Evolutionary conservation across 2,797 vertebrate species (phyloP).

Genomic region (Crenuchus spilurus): DNA sequence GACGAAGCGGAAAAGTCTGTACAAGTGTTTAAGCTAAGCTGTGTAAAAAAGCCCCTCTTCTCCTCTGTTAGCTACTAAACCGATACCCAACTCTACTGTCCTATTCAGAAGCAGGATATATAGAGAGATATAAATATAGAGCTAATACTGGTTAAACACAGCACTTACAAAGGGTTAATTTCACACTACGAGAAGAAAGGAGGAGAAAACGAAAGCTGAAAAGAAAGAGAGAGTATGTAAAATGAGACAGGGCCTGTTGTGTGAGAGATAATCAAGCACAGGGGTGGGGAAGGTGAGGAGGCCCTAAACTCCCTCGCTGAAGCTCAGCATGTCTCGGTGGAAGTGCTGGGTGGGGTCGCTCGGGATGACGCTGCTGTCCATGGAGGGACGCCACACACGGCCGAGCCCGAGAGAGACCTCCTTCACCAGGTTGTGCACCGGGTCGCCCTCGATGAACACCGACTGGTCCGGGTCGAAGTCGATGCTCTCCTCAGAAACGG

Average conservation of each 20-base stretch:
- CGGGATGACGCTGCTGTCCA: constrained; percentile 92
- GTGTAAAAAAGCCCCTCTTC: constrained; percentile 78
- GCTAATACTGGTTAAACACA: constrained; percentile 94
- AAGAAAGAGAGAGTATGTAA: constrained; percentile 49
- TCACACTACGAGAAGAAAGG: constrained; percentile 82
- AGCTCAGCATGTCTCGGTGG: constrained; percentile 94
- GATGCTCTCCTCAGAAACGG: constrained; percentile 97
- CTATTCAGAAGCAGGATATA: constrained; percentile 90
- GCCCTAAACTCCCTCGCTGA: constrained; percentile 92
- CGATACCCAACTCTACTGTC: constrained; percentile 86
- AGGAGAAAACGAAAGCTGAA: constrained; percentile 72
- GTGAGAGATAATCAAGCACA: constrained; percentile 51
- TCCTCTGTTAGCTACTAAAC: constrained; percentile 83
- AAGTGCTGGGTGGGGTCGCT: constrained; percentile 96
- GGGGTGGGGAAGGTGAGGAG: constrained; percentile 16
- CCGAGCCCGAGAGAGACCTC: constrained; percentile 94
- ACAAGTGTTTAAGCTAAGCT: constrained; percentile 72
- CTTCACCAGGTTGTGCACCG: constrained; percentile 94
- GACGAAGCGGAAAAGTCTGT: constrained; percentile 38
- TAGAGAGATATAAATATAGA: constrained; percentile 88
- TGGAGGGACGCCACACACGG: constrained; percentile 91
- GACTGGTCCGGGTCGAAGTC: constrained; percentile 96
- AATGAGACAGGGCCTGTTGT: constrained; percentile 55
- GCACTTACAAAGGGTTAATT: constrained; percentile 86
- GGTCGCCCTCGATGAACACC: constrained; percentile 90